Conservation (phyloP, 2,113 vertebrate species). For the Fregata magnificens region DNA sequence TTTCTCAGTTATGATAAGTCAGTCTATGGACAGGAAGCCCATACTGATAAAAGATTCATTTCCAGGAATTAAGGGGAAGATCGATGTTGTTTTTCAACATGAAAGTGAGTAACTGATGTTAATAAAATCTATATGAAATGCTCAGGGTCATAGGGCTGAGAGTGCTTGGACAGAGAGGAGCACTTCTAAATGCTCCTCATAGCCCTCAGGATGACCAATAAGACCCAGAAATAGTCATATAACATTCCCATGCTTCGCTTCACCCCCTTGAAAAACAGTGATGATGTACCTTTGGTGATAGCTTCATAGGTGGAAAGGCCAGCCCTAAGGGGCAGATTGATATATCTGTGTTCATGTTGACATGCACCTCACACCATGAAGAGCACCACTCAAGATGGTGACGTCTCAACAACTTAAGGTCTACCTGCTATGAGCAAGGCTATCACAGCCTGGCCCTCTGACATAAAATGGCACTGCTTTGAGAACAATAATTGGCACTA, state of each 20-base stretch:
- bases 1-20: conserved; percentile 69
- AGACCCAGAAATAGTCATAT: neutral
- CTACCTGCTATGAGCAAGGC: neutral
- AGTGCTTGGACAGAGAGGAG: neutral
- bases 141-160: neutral
- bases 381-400: neutral
- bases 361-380: neutral
- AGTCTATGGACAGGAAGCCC: conserved; percentile 69
- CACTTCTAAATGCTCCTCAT: neutral
- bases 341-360: neutral
- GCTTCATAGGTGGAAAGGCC: neutral
- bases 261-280: neutral
- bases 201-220: neutral
- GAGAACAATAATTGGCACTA: neutral
- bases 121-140: neutral
- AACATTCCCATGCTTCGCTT: neutral
- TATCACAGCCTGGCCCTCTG: neutral
- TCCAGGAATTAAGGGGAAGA: conserved; percentile 77
- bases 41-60: conserved; percentile 66
- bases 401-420: neutral
- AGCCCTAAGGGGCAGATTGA: neutral
- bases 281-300: neutral
- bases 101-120: conserved; percentile 46
- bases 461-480: neutral
- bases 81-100: conserved; percentile 74